Base-by-base conservation (phyloP, 2,888 invertebrate species). In the Vesta saturnalis region DNA sequence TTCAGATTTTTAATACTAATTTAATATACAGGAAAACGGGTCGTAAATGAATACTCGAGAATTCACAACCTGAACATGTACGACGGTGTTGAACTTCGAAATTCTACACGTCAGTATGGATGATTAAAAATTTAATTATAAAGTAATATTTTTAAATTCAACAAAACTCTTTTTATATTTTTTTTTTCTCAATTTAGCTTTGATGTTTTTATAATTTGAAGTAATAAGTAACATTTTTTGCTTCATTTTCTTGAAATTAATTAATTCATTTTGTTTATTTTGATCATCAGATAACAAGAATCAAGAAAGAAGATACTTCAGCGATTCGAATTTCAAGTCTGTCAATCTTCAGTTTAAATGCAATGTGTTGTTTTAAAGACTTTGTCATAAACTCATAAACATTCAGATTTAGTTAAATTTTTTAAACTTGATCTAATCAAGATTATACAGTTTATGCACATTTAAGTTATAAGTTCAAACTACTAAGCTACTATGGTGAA, bases 51-150 rank as follows among this genome's bases (percentile, higher is more conserved):
- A 85, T 92, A 92, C 84, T 91, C 91, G 80, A 88, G 89, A 85
- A 89, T 89, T 78, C 89, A 92, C 85, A 90, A 92, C 85, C 85
- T 92, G 79, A 91, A 90, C 86, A 89, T 92, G 85, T 92, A 91
- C 87, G 91, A 91, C 83, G 92, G 92, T 72, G 89, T 87, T 81
- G 91, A 91, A 85, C 88, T 92, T 72, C 87, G 91, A 84, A 90
- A 90, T 85, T 89, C 91, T 81, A 91, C 91, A 83, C 90, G 92
- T 87, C 91, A 91, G 89, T 92, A 91, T 89, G 91, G 91, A 90
- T 91, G 90, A 91, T 91, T 90, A 90, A 84, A 83, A 82, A 80
- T 79, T 81, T 83, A 83, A 78, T 72, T 74, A 75, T 68, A 60
- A 35, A 52, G 56, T 62, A 54, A 62, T n/a, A 8, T 39, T 39